A percentile compares a stretch with the other conserved stretches of the same genome.
phyloP scores from a whole-genome alignment of 2,113 vertebrate genomes.

The Accipiter cooperii region DNA sequence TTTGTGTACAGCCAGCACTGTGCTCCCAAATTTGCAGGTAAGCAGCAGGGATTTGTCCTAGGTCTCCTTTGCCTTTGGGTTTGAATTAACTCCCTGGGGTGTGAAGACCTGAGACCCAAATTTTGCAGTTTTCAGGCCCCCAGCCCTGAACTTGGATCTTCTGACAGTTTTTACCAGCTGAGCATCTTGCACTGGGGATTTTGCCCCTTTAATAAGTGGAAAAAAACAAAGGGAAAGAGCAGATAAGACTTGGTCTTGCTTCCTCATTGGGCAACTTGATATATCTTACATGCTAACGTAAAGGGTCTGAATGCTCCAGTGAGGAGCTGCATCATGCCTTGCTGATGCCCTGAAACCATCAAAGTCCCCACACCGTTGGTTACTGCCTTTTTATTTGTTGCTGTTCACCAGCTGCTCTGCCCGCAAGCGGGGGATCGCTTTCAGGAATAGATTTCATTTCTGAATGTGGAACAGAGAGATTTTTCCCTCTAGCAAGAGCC shows the following conservation, averaged over 20 bases:
- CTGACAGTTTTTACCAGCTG: background rate
- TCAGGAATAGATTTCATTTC: background rate
- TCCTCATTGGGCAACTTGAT: background rate
- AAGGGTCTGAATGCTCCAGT: background rate
- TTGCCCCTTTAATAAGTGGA: background rate
- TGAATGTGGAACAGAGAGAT: background rate
- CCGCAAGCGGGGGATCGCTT: background rate
- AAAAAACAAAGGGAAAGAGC: background rate
- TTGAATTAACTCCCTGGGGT: background rate
- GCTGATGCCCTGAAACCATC: background rate
- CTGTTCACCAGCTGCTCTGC: background rate
- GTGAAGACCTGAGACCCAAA: background rate
- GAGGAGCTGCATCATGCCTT: background rate
- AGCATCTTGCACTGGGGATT: background rate
- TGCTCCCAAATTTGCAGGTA: background rate
- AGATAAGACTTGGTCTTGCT: background rate
- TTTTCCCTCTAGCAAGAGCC: background rate
- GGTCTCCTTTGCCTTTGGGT: background rate
- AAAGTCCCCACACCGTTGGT: accelerated
- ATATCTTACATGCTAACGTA: background rate
- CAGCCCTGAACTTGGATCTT: background rate
- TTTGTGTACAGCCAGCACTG: background rate
- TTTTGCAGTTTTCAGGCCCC: background rate
- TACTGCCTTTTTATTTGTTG: background rate
- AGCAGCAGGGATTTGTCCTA: background rate